These are phyloP conservation scores for Andrena bucephala DNA, from an alignment of 2,888 invertebrate species.

Conservation along the genomic window DNA sequence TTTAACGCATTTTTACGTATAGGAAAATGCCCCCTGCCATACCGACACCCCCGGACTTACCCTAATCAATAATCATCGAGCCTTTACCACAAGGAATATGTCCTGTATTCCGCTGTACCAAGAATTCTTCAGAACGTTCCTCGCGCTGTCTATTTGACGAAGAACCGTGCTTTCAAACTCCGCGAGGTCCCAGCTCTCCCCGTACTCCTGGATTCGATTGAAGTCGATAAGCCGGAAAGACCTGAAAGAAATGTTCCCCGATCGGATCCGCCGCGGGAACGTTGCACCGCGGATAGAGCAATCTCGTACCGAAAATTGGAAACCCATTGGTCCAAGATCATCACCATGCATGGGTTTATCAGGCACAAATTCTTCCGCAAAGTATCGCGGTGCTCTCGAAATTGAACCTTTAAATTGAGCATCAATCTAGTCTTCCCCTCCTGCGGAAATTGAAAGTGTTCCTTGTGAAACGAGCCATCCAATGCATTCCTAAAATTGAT, in stretches of 20 bases:
- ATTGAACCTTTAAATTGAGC: not conserved
- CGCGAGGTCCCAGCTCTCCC: conserved; percentile 89
- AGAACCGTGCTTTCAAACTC: conserved; percentile 88
- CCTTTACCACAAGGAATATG: conserved; percentile 88
- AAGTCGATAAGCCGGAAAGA: conserved; percentile 89
- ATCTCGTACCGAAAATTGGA: conserved; percentile 88
- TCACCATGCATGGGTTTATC: conserved; percentile 93
- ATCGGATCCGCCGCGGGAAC: not conserved
- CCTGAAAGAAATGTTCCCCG: conserved; percentile 82
- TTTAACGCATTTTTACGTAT: no score
- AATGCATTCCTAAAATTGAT: not conserved
- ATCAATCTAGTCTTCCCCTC: not conserved
- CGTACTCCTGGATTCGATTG: conserved; percentile 86
- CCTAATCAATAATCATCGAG: not conserved
- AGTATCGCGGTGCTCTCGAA: conserved; percentile 15
- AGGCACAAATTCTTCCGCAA: conserved; percentile 88
- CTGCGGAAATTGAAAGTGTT: conserved; percentile 3
- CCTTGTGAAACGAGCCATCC: not conserved
- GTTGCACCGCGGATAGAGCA: not conserved
- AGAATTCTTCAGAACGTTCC: conserved; percentile 88
- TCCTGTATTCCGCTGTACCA: conserved; percentile 90
- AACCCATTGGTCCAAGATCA: conserved; percentile 93
- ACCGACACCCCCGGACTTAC: no score
- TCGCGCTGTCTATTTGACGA: conserved; percentile 89
- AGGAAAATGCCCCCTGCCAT: no score